Base-by-base conservation (phyloP, 2,113 vertebrate species). In the Phyllostomus discolor region DNA sequence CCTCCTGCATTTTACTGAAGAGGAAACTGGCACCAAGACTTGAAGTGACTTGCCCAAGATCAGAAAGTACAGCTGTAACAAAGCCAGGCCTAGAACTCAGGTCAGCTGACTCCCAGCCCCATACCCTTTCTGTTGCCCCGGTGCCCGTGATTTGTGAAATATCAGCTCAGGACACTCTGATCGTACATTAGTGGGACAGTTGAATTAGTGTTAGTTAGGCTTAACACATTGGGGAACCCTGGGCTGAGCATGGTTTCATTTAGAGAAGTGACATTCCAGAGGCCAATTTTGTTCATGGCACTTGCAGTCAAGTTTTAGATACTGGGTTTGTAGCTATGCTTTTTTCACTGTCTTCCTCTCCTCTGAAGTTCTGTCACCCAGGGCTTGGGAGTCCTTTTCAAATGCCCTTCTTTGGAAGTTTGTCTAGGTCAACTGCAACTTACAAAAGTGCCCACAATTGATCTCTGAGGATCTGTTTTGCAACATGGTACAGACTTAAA, bases 401-500 rank as follows among this genome's bases (percentile, higher is more conserved):
- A 82, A 92, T 95, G 81, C 88, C 90, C 70, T 95, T 97, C 96
- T 97, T 97, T 95, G 95, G 95, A 97, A 96, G 95, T 95, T 87
- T 93, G 89, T 96, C 91, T 95, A 76, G 48, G 82, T 81, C 91
- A 96, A 88, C 91, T 96, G 91, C 87, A 95, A 24, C 91, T 95
- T 95, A 64, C 78, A 95, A 48, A 86, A 96, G 88, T 83, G 57
- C 87, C 91, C 94, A 97, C 95, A 96, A 48, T 90, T 87, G 50
- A 90, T 98, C 93, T 97, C 91, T 86, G 93, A 92, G 69, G 93
- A 95, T 88, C 5, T 94, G 10, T 98, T 97, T 97, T 97, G 80
- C 97, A 88, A 96, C 70, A 75, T 97, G 33, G 96, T 95, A 41
- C 70, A n/a, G 94, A 91, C 97, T 73, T 92, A 96, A 87, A 84